These are phyloP conservation scores for Epinotia demarniana DNA, from an alignment of 2,888 invertebrate species.

Conservation along the genomic window DNA sequence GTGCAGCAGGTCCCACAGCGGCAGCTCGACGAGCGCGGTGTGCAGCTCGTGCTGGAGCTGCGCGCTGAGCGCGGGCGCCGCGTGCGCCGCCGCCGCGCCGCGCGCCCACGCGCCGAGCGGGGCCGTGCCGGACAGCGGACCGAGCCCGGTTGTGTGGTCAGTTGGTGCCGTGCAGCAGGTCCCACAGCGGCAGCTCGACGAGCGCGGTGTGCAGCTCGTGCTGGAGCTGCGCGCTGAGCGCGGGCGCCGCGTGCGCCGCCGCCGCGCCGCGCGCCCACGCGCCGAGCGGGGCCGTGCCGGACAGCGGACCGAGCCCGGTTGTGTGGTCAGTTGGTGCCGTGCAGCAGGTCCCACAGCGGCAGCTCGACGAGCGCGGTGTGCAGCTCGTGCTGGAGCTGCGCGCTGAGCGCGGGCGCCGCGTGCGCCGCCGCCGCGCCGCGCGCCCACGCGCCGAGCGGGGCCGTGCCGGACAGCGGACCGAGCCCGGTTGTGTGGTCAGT, in stretches of 20 bases:
- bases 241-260: slow-evolving; percentile 67
- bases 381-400: slow-evolving; percentile 58
- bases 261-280: slow-evolving; percentile 66
- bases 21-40: slow-evolving; percentile 48
- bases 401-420: slow-evolving; percentile 67
- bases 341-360: no score
- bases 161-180: slow-evolving; percentile 58
- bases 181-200: slow-evolving; percentile 70
- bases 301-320: slow-evolving; percentile 63
- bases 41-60: slow-evolving; percentile 54
- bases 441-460: no score
- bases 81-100: no score
- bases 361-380: no score
- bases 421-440: slow-evolving; percentile 47
- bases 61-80: no score
- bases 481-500: slow-evolving; percentile 45
- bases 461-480: no score
- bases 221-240: slow-evolving; percentile 64
- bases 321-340: no score
- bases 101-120: no score
- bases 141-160: no score
- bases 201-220: slow-evolving; percentile 69
- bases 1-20: no score
- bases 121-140: no score
- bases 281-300: slow-evolving; percentile 71